Evolutionary conservation across 1,140 invertebrate genomes (phyloP).

Genomic region (Cephus cinctus): DNA sequence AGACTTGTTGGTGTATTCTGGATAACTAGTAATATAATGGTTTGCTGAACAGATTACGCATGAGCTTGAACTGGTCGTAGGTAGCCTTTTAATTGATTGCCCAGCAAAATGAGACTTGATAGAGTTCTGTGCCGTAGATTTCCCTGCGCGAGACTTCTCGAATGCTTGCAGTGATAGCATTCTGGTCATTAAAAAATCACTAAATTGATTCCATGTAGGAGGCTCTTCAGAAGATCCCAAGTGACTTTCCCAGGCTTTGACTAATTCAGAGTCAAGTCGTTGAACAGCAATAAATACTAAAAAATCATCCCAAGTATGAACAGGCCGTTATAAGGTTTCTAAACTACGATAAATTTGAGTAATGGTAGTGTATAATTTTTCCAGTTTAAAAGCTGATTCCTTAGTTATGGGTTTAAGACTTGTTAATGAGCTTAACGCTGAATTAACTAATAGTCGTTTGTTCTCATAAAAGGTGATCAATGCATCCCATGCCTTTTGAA

Average conservation of each 20-base stretch:
- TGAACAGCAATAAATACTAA: constrained; percentile 11
- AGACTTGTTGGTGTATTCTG: constrained; percentile 2
- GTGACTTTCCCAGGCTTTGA: constrained; percentile 17
- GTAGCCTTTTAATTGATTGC: not conserved
- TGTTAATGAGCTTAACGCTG: constrained; percentile 10
- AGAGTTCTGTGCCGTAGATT: not conserved
- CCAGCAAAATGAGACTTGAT: not conserved
- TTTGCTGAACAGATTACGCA: not conserved
- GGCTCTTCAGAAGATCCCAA: constrained; percentile 13
- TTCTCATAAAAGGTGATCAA: constrained; percentile 18
- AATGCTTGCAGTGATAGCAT: constrained; percentile 10
- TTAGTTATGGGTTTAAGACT: constrained; percentile 12
- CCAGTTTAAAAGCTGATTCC: constrained; percentile 15
- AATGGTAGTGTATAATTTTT: constrained; percentile 12
- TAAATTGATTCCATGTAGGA: constrained; percentile 9
- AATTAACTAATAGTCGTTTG: constrained; percentile 13
- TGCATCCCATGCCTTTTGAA: constrained; percentile 16
- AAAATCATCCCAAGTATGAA: constrained; percentile 18
- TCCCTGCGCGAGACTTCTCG: constrained; percentile 4
- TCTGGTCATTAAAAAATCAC: constrained; percentile 9
- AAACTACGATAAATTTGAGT: constrained; percentile 15
- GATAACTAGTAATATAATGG: constrained; percentile 1
- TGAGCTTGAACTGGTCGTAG: not conserved
- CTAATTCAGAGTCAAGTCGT: constrained; percentile 13
- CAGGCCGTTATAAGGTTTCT: constrained; percentile 15